Evolutionary conservation across 1,140 invertebrate genomes (phyloP).

Genomic region (Drosophila bipectinata): DNA sequence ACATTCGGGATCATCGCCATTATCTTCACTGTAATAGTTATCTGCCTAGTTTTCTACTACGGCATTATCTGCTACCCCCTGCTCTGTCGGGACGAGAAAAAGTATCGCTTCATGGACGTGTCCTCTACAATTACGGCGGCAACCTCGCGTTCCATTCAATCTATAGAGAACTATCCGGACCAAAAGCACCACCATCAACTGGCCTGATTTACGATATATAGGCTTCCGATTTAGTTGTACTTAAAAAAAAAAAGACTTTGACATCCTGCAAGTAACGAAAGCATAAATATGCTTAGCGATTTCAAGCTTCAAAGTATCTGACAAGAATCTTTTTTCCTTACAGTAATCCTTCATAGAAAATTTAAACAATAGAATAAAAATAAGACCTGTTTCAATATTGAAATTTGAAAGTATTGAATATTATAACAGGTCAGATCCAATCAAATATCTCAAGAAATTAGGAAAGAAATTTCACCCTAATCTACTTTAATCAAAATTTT

Average conservation of each 20-base stretch:
- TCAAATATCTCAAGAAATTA: background rate
- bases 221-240: conserved; percentile 21
- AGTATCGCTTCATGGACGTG: conserved; percentile 86
- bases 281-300: conserved; percentile 15
- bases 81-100: conserved; percentile 86
- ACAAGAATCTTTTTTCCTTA: conserved; percentile 10
- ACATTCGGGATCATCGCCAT: conserved; percentile 87
- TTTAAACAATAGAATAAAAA: too few species aligned
- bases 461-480: background rate
- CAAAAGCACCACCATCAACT: conserved; percentile 73
- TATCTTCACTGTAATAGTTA: conserved; percentile 85
- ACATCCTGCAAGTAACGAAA: conserved; percentile 10
- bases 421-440: background rate
- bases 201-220: conserved; percentile 39
- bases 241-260: conserved; percentile 42
- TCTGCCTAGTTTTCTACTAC: conserved; percentile 86
- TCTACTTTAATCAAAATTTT: background rate
- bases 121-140: conserved; percentile 84
- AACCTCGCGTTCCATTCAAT: conserved; percentile 81
- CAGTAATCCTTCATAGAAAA: too few species aligned
- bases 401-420: too few species aligned
- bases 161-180: conserved; percentile 81
- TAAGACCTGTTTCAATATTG: too few species aligned
- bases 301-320: conserved; percentile 3
- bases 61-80: conserved; percentile 87